Conservation (phyloP, 23 tunicate species). For the Botrylloides violaceus region DNA sequence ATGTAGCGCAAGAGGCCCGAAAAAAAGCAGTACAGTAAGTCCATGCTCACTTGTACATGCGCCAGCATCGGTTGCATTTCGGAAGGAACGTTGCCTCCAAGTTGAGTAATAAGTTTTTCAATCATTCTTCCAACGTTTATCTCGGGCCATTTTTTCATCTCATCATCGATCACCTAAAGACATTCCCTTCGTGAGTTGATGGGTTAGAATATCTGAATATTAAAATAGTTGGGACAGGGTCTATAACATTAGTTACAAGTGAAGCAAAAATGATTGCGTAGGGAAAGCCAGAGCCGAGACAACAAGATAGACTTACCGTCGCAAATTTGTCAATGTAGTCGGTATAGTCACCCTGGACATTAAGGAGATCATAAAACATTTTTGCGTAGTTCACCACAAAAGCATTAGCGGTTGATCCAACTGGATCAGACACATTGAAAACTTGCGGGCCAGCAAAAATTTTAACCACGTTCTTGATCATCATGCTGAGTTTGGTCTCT, state of each 20-base stretch:
- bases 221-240: no score
- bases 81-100: conserved; percentile 17
- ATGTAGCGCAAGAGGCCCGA: no score
- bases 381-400: conserved; percentile 11
- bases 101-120: not conserved
- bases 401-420: no score
- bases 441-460: not conserved
- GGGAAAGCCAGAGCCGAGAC: no score
- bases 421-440: no score
- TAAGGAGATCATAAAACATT: conserved; percentile 16
- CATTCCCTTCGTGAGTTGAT: no score
- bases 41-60: not conserved
- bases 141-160: not conserved
- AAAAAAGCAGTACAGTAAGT: no score
- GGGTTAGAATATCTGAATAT: no score
- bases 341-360: not conserved
- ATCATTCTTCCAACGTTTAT: conserved; percentile 9
- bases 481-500: conserved; percentile 5
- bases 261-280: no score
- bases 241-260: no score
- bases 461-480: not conserved
- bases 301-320: no score
- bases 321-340: not conserved
- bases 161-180: not conserved
- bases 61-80: conserved; percentile 6